Evolutionary conservation across 2,888 invertebrate genomes (phyloP).

Genomic region (Diaprepes abbreviatus): DNA sequence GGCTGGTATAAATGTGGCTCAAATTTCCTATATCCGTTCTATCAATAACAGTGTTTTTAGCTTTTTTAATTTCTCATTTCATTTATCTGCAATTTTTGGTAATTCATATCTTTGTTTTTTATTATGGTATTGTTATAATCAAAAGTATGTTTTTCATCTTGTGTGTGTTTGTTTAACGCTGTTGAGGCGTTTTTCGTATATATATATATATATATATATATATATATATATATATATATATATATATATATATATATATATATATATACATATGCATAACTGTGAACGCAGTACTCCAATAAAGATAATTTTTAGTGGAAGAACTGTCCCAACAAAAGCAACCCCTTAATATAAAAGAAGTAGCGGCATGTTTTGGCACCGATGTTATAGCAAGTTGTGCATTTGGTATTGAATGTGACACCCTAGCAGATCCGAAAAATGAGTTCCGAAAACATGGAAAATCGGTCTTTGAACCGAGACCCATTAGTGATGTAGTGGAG

Average conservation of each 20-base stretch:
- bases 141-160: no score
- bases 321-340: conserved; percentile 4
- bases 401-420: conserved; percentile 28
- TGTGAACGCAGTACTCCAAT: not conserved
- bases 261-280: not conserved
- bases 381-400: conserved; percentile 34
- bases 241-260: not conserved
- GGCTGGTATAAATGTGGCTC: no score
- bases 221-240: not conserved
- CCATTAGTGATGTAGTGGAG: conserved; percentile 16
- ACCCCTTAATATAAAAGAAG: conserved; percentile 28
- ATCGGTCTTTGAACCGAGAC: conserved; percentile 13
- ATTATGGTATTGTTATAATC: no score
- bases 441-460: conserved; percentile 34
- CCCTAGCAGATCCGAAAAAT: conserved; percentile 18
- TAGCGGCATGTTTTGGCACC: conserved; percentile 26
- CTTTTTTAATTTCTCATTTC: no score
- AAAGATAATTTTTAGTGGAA: not conserved
- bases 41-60: no score
- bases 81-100: no score
- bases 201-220: not conserved
- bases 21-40: no score
- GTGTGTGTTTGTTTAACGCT: no score
- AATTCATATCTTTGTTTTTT: no score
- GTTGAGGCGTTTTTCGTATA: no score